Evolutionary conservation across 2,797 vertebrate genomes (phyloP), one percentile per base, ranked within the genome.

Genomic region (Urophycis tenuis): DNA sequence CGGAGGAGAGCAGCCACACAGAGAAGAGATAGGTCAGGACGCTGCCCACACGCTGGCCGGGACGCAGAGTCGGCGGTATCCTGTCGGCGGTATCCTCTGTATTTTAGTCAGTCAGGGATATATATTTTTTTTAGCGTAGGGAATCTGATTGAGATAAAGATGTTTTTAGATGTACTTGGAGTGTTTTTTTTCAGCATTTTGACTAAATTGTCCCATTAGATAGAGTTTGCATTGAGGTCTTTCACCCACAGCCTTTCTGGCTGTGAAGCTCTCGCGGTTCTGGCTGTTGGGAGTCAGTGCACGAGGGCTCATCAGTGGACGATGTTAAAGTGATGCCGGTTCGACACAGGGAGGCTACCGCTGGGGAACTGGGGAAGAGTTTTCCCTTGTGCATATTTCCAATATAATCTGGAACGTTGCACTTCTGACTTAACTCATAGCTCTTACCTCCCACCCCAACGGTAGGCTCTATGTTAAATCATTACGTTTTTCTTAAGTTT

Each of bases 11-110:
- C 71, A 91, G 84, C 69, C 84, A 86, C 49, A 88, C 83, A 75
- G 78, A 83, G 45, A 92, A 92, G 45, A 94, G 94, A 94, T 94
- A 94, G 93, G 92, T 91, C 41, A 71, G 34, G 73, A n/a, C n/a
- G n/a, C n/a, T n/a, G n/a, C n/a, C n/a, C n/a, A n/a, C n/a, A n/a
- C n/a, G n/a, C n/a, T n/a, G n/a, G n/a, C n/a, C n/a, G n/a, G n/a
- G n/a, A n/a, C n/a, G n/a, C n/a, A n/a, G n/a, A n/a, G n/a, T n/a
- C n/a, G n/a, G n/a, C n/a, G n/a, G n/a, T n/a, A n/a, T n/a, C n/a
- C n/a, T n/a, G n/a, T n/a, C n/a, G n/a, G n/a, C n/a, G n/a, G n/a
- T 85, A 72, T 85, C 83, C 83, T 83, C 19, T 84, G 82, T 72
- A 78, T 86, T 87, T 89, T 89, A 88, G 81, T 82, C 81, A 75